Evolutionary conservation across 64 coral and sea anemone species (phyloP).

Genomic region (Platygyra sinensis): DNA sequence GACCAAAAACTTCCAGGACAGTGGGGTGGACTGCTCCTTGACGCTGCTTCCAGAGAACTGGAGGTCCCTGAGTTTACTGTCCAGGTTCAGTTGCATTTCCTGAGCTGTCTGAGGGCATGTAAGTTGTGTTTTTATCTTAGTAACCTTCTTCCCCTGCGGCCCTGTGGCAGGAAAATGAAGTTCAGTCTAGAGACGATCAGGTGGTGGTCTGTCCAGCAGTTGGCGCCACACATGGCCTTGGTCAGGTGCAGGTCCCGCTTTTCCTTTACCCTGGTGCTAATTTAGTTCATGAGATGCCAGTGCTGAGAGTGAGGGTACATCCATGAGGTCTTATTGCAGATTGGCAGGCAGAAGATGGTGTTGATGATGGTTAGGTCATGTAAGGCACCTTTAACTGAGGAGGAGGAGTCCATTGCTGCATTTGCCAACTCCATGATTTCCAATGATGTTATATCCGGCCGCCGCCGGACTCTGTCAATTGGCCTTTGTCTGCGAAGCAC

Average conservation of each 20-base stretch:
- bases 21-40: neutral
- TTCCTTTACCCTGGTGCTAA: neutral
- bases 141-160: neutral
- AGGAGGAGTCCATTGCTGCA: slow-evolving; percentile 42
- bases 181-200: neutral
- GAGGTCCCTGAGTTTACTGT: neutral
- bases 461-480: neutral
- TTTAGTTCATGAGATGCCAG: neutral
- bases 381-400: neutral
- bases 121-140: neutral
- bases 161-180: neutral
- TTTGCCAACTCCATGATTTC: slow-evolving; percentile 1
- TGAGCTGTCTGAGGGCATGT: neutral
- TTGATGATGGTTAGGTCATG: slow-evolving; percentile 7
- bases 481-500: neutral
- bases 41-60: neutral
- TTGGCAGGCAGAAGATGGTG: slow-evolving; percentile 22
- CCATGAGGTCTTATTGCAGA: neutral
- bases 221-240: neutral
- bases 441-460: neutral
- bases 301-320: neutral
- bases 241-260: neutral
- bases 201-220: neutral
- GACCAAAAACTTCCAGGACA: neutral
- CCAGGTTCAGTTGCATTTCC: neutral